phyloP scores from a whole-genome alignment of 2,113 vertebrate genomes.

The Callorhinus ursinus region DNA sequence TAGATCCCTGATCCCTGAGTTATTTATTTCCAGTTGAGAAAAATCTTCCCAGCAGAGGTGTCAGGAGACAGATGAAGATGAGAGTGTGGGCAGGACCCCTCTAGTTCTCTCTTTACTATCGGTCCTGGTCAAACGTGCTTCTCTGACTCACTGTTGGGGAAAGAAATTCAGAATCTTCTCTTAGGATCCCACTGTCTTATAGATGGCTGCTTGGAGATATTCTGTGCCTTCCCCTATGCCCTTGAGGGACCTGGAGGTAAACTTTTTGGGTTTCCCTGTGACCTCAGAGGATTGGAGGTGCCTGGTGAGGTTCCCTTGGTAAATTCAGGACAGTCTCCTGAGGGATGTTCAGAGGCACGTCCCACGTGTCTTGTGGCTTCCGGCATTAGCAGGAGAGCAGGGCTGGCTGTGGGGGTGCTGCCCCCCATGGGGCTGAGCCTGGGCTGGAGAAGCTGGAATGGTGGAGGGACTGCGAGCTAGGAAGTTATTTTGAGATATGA shows the following conservation, averaged over 20 bases:
- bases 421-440: accelerated
- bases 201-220: background rate
- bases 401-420: no score
- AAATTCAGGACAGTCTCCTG: background rate
- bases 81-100: background rate
- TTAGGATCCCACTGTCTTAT: background rate
- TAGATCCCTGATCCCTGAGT: constrained; percentile 44
- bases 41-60: constrained; percentile 28
- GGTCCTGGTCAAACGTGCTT: background rate
- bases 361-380: accelerated
- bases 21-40: constrained; percentile 77
- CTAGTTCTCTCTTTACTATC: background rate
- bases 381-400: no score
- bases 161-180: constrained; percentile 27
- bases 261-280: background rate
- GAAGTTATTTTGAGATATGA: background rate
- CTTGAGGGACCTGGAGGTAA: background rate
- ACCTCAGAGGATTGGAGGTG: background rate
- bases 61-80: constrained; percentile 61
- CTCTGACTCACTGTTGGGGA: background rate
- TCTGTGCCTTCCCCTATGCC: background rate
- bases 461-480: no score
- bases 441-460: background rate
- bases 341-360: background rate
- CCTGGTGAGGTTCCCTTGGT: background rate